Evolutionary conservation across 2,113 vertebrate species (phyloP).

Genomic region (Chloropsis cyanopogon): DNA sequence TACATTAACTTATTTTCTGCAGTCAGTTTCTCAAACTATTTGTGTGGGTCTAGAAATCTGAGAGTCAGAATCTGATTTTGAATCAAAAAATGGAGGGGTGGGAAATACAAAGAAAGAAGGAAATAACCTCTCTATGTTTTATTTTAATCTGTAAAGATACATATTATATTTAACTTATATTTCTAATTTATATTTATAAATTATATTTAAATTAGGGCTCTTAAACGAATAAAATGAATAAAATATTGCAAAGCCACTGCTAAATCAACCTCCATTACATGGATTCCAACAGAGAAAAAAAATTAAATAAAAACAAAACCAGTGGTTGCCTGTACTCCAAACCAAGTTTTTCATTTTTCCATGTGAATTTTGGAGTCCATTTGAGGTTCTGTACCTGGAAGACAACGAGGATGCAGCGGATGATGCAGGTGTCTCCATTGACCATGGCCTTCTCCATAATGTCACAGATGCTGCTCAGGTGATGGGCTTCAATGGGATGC

Average conservation of each 20-base stretch:
- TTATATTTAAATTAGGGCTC: background rate
- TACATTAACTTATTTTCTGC: background rate
- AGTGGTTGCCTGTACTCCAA: background rate
- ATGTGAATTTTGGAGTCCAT: background rate
- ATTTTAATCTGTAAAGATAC: background rate
- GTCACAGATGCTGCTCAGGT: slow-evolving; percentile 96
- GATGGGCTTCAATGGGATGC: slow-evolving; percentile 92
- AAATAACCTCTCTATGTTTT: background rate
- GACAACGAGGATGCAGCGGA: slow-evolving; percentile 94
- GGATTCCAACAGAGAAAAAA: background rate
- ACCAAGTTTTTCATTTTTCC: background rate
- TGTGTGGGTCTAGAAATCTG: background rate
- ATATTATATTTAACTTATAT: background rate
- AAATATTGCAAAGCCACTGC: background rate
- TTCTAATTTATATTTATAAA: too few relatives aligned
- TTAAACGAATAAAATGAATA: background rate
- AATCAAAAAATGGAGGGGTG: background rate
- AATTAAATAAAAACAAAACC: background rate
- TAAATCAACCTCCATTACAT: background rate
- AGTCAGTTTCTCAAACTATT: background rate
- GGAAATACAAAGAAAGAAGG: background rate
- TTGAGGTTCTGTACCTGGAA: slow-evolving; percentile 83
- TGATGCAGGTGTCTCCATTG: slow-evolving; percentile 92
- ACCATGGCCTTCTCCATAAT: slow-evolving; percentile 99
- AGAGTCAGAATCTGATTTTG: background rate